phyloP scores from a whole-genome alignment of 1,140 invertebrate species.

The Sinella curviseta region DNA sequence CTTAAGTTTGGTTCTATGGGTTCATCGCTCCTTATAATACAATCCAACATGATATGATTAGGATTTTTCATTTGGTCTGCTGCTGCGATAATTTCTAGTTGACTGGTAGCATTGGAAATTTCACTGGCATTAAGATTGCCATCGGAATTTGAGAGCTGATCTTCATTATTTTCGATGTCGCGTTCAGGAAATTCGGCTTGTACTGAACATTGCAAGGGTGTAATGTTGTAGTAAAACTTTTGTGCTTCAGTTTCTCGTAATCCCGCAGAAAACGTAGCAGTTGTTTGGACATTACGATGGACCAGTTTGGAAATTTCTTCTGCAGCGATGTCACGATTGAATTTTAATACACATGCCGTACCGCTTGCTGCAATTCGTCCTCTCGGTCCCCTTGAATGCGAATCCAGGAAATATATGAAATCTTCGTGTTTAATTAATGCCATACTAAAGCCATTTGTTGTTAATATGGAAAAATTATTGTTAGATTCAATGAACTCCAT shows the following conservation, averaged over 20 bases:
- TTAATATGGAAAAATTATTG: background rate
- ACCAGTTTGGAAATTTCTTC: too few species aligned
- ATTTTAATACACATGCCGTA: conserved; percentile 4
- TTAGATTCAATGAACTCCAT: too few species aligned
- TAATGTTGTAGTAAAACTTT: too few species aligned
- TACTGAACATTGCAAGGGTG: too few species aligned
- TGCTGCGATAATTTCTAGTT: background rate
- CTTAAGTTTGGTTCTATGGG: background rate
- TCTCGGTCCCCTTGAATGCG: background rate
- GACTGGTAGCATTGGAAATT: background rate
- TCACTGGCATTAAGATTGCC: background rate
- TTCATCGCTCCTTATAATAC: background rate
- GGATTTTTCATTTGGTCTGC: background rate
- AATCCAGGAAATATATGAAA: background rate
- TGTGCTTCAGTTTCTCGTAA: too few species aligned
- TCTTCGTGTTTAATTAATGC: background rate
- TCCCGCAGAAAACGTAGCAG: too few species aligned
- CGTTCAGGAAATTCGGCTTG: too few species aligned
- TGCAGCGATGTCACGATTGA: too few species aligned
- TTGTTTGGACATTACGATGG: too few species aligned
- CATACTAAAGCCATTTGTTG: background rate
- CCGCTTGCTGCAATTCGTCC: background rate
- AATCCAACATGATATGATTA: background rate
- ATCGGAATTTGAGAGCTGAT: background rate
- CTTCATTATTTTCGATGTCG: background rate